Evolutionary conservation across 2,888 invertebrate species (phyloP), one percentile per base, ranked within the genome.

Genomic region (Eupithecia inturbata): DNA sequence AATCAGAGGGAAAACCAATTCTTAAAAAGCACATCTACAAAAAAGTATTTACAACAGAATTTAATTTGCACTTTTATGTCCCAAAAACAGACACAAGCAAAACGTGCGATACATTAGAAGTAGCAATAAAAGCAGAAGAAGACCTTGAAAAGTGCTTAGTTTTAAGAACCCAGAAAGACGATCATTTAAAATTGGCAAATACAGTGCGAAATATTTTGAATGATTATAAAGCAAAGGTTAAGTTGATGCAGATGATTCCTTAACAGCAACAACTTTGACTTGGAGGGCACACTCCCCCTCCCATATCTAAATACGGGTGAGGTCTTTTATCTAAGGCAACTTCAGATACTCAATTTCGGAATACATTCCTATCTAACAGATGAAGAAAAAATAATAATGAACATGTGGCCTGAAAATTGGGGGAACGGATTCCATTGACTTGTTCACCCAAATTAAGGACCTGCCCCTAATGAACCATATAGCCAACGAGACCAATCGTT

Each of bases 271-370:
- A 70, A 73, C 75, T 77, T 77, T 75, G 75, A 77, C 66, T 74
- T 41, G 41, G 41, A 41, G 41, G 16, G 41, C 41, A 41, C 41
- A 41, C 16, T 41, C 41, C 41, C 41, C 41, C 41, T 41, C 16
- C 41, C 41, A 41, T 41, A 41, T 41, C 41, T 41, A 41, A 41
- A 41, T 41, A 41, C 41, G 41, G 41, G 41, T 41, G 41, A 41
- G 41, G 67, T 75, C 12, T 75, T 69, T 78, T 76, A 75, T 76
- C 73, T 77, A 77, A 73, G 76, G 64, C 76, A 78, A 75, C 76
- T 78, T 53, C 76, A n/a, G 71, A 78, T 78, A 70, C 73, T 75
- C 16, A 76, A 78, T 68, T 76, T 78, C 68, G 74, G 73, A 14
- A 72, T 70, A 41, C 74, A 41, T 41, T 41, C 41, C 41, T 41